Conservation (phyloP, 2,888 invertebrate species). For the Cylindroiulus punctatus region DNA sequence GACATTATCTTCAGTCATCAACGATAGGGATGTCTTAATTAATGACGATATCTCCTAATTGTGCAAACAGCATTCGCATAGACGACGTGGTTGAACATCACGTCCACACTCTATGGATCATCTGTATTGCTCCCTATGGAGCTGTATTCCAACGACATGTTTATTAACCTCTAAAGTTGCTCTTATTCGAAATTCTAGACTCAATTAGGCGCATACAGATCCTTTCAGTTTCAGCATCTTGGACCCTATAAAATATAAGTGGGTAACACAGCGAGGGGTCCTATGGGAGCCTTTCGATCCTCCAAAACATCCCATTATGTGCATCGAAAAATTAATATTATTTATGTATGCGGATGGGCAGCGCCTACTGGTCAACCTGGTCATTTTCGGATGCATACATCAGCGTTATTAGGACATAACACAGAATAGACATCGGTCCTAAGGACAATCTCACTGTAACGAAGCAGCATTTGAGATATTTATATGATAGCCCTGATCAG, state of each 20-base stretch:
- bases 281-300: background rate
- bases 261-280: background rate
- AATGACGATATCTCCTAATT: constrained; percentile 3
- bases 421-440: background rate
- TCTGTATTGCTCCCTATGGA: background rate
- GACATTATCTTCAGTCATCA: constrained; percentile 10
- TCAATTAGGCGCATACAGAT: background rate
- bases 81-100: constrained; percentile 8
- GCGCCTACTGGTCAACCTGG: background rate
- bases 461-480: too few relatives aligned
- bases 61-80: background rate
- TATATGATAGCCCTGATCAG: too few relatives aligned
- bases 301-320: background rate
- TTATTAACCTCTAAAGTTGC: constrained; percentile 2
- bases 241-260: background rate
- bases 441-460: background rate
- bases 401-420: background rate
- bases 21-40: background rate
- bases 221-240: background rate
- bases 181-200: constrained; percentile 1
- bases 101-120: constrained; percentile 2
- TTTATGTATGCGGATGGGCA: background rate
- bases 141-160: background rate
- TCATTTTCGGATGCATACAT: background rate
- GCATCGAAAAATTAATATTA: background rate